Conservation (phyloP, 2,888 invertebrate species). For the Torymus auratus region DNA sequence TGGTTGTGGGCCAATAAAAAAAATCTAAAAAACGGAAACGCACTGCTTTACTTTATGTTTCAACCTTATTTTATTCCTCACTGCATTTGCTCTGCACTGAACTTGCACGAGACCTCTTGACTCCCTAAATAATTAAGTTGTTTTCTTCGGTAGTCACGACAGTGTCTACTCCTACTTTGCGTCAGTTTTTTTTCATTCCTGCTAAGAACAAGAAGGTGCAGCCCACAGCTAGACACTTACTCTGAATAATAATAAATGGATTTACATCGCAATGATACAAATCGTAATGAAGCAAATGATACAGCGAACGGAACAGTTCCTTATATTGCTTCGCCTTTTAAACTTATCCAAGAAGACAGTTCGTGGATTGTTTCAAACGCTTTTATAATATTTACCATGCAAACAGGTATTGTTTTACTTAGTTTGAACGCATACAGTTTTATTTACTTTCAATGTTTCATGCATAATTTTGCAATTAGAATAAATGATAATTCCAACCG, state of each 20-base stretch:
- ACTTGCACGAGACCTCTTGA: conserved; percentile 10
- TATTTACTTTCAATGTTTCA: neutral
- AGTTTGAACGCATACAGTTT: neutral
- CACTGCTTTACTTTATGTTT: conserved; percentile 13
- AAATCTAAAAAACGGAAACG: conserved; percentile 61
- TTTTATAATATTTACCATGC: conserved; percentile 96
- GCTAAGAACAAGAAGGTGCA: conserved; percentile 22
- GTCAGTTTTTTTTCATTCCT: conserved; percentile 37
- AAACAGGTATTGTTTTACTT: conserved; percentile 82
- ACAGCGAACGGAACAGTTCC: conserved; percentile 61
- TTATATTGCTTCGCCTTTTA: conserved; percentile 77
- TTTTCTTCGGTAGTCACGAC: conserved; percentile 62
- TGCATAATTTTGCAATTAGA: too few relatives aligned
- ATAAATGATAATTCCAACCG: too few relatives aligned
- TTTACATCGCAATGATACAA: conserved; percentile 52
- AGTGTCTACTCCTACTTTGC: conserved; percentile 21
- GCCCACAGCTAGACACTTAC: neutral
- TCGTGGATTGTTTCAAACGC: conserved; percentile 93
- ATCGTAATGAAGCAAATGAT: conserved; percentile 59
- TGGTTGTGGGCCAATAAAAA: conserved; percentile 72
- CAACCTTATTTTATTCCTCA: neutral
- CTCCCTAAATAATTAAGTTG: conserved; percentile 67
- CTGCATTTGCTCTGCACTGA: conserved; percentile 14
- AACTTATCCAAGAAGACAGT: conserved; percentile 87
- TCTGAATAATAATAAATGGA: conserved; percentile 57